phyloP scores from a whole-genome alignment of 2,113 vertebrate species.

The Kobus ellipsiprymnus region DNA sequence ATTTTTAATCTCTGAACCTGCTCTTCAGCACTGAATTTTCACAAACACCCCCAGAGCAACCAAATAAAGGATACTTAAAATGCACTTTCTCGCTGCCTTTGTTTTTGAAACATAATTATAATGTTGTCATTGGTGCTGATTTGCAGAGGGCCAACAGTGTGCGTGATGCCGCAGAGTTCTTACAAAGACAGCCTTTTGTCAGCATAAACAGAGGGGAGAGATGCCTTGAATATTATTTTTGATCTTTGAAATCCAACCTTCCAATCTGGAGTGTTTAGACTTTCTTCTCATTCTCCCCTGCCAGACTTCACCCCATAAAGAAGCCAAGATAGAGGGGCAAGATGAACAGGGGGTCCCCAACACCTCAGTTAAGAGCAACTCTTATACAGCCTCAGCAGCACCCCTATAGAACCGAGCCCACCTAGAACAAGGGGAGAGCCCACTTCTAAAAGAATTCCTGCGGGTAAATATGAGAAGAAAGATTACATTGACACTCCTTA shows the following conservation, averaged over 20 bases:
- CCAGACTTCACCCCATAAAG: not conserved
- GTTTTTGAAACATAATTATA: conserved; percentile 54
- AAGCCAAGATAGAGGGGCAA: not conserved
- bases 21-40: not conserved
- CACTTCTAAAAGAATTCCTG: not conserved
- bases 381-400: fast-evolving
- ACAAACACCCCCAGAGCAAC: not conserved
- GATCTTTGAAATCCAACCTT: not conserved
- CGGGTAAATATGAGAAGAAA: not conserved
- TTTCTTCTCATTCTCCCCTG: not conserved
- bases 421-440: not conserved
- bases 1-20: conserved; percentile 39
- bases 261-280: not conserved
- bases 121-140: conserved; percentile 50
- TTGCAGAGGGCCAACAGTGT: conserved; percentile 37
- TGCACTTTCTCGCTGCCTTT: conserved; percentile 49
- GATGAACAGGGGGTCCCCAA: not conserved
- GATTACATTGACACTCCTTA: not conserved
- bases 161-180: fast-evolving
- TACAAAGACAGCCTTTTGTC: conserved; percentile 23
- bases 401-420: not conserved
- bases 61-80: conserved; percentile 45
- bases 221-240: conserved; percentile 8
- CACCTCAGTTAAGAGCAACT: not conserved
- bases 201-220: not conserved